Evolutionary conservation across 2,113 vertebrate species (phyloP).

Genomic region (Bubo blakistoni): DNA sequence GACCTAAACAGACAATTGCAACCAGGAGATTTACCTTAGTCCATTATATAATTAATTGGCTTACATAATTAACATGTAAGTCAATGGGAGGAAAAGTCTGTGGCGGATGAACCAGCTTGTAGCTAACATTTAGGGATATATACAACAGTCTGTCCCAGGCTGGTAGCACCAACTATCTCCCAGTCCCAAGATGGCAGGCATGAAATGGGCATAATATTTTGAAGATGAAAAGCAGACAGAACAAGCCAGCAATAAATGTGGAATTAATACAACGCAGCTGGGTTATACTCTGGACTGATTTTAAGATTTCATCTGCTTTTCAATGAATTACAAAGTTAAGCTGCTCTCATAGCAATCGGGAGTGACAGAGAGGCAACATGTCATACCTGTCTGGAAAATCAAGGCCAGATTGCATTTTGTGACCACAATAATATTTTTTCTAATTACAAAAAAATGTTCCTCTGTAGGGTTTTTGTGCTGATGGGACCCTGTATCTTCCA

Average conservation of each 20-base stretch:
- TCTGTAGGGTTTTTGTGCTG: rapidly evolving
- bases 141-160: background rate
- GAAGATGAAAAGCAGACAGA: background rate
- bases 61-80: background rate
- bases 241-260: background rate
- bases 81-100: background rate
- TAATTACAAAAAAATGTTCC: background rate
- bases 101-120: background rate
- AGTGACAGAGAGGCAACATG: background rate
- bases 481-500: background rate
- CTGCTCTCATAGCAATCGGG: rapidly evolving
- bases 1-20: background rate
- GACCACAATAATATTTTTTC: background rate
- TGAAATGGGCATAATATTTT: background rate
- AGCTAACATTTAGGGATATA: background rate
- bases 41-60: background rate
- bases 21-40: background rate
- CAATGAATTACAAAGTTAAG: background rate
- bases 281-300: background rate
- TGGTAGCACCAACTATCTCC: background rate
- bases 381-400: background rate
- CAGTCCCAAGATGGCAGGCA: background rate
- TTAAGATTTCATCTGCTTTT: background rate
- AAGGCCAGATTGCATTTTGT: background rate
- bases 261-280: background rate